These are phyloP conservation scores for Guaruba guarouba DNA, from an alignment of 2,113 vertebrate genomes.

Conservation along the genomic window DNA sequence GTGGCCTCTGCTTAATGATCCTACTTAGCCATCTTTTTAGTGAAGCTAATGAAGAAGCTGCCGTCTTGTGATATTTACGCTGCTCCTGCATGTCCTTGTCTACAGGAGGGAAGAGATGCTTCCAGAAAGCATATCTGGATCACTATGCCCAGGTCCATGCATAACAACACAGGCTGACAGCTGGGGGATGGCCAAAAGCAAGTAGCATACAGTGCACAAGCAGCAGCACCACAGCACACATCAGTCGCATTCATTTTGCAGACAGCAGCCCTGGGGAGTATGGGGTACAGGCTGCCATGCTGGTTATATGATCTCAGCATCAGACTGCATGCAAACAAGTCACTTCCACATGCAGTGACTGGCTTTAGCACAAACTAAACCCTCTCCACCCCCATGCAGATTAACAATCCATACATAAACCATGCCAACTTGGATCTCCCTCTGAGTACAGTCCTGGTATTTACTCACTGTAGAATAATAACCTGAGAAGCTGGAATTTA, in stretches of 20 bases:
- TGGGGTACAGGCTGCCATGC: not conserved
- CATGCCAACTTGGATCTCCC: not conserved
- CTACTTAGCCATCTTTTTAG: not conserved
- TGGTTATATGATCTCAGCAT: not conserved
- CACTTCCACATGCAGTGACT: not conserved
- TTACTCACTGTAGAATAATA: not conserved
- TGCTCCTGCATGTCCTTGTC: not conserved
- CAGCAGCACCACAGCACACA: not conserved
- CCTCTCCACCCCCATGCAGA: not conserved
- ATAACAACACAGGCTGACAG: not conserved
- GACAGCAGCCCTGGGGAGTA: not conserved
- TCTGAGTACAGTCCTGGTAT: not conserved
- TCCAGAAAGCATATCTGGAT: not conserved
- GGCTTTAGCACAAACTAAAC: not conserved
- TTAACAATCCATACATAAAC: not conserved
- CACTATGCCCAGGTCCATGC: not conserved
- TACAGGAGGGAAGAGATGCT: not conserved
- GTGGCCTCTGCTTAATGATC: not conserved
- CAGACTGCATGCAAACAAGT: not conserved
- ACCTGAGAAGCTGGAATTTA: not conserved
- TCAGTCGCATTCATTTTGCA: not conserved
- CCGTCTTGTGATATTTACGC: not conserved
- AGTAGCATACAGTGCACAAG: not conserved
- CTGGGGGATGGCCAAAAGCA: not conserved
- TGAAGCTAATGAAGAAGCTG: not conserved